A percentile compares a stretch with the other conserved stretches of the same genome.
phyloP scores from a whole-genome alignment of 1,140 invertebrate genomes.

The Hypothenemus hampei region DNA sequence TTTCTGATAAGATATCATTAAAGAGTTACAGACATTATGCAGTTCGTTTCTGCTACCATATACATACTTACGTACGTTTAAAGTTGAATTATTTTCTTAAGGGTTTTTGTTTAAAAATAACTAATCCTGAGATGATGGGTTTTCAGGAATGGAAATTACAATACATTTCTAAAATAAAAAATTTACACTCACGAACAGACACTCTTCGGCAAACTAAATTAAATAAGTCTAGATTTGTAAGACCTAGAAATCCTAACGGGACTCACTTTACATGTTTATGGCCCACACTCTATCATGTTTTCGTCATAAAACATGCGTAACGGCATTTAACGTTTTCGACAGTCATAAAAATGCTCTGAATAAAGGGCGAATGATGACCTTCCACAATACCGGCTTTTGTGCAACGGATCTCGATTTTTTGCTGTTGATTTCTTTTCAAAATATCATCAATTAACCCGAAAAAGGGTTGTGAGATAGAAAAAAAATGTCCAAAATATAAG shows the following conservation, averaged over 20 bases:
- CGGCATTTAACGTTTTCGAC: conserved; percentile 34
- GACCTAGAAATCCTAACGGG: conserved; percentile 33
- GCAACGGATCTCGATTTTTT: conserved; percentile 32
- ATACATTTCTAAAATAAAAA: conserved; percentile 3
- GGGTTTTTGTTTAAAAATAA: too few species aligned
- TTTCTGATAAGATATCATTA: too few species aligned
- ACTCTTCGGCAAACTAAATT: conserved; percentile 32
- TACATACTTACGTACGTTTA: too few species aligned
- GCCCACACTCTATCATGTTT: conserved; percentile 35
- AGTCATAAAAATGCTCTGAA: conserved; percentile 14
- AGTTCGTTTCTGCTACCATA: too few species aligned
- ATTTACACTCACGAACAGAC: conserved; percentile 29
- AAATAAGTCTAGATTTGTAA: conserved; percentile 25
- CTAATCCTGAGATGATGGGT: too few species aligned
- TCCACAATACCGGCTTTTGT: conserved; percentile 31
- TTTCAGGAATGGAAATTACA: too few species aligned
- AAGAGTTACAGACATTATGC: too few species aligned
- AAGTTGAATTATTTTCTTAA: too few species aligned
- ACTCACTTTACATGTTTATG: conserved; percentile 39
- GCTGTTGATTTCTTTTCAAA: conserved; percentile 32
- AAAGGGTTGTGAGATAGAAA: too few species aligned
- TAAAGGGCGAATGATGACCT: conserved; percentile 33
- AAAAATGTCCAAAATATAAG: too few species aligned
- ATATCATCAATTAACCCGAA: conserved; percentile 17
- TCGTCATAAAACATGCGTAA: conserved; percentile 40